phyloP scores from a whole-genome alignment of 2,888 invertebrate genomes.

The Volucella zonaria region DNA sequence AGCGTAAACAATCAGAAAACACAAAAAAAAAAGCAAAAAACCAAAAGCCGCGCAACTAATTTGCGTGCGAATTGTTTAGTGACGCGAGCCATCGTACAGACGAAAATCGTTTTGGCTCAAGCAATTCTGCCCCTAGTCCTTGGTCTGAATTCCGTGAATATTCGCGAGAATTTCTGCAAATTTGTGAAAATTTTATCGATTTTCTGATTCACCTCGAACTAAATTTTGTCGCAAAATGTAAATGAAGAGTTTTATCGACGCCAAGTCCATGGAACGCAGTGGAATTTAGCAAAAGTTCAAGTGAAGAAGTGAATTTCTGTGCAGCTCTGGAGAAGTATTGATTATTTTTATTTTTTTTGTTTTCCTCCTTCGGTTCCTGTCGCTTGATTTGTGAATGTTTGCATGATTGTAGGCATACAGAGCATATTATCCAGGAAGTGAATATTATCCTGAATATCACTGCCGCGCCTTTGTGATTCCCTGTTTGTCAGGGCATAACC shows the following conservation, averaged over 20 bases:
- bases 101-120: slow-evolving; percentile 5
- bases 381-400: background rate
- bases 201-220: slow-evolving; percentile 50
- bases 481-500: background rate
- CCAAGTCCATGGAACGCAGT: slow-evolving; percentile 21
- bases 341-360: slow-evolving; percentile 36
- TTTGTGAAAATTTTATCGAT: slow-evolving; percentile 67
- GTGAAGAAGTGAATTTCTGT: slow-evolving; percentile 20
- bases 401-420: too few relatives aligned
- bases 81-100: slow-evolving; percentile 15
- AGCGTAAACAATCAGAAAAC: background rate
- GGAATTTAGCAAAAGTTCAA: background rate
- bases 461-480: slow-evolving; percentile 41
- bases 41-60: background rate
- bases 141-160: slow-evolving; percentile 8
- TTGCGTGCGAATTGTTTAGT: background rate
- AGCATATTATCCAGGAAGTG: slow-evolving; percentile 1
- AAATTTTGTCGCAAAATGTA: slow-evolving; percentile 42
- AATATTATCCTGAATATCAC: slow-evolving; percentile 8
- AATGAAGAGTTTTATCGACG: slow-evolving; percentile 20
- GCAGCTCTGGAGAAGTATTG: slow-evolving; percentile 23
- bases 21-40: too few relatives aligned
- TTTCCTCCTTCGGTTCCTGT: slow-evolving; percentile 3
- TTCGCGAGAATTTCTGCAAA: background rate
- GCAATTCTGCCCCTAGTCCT: slow-evolving; percentile 33